These are phyloP conservation scores for Brachypteracias leptosomus DNA, from an alignment of 2,113 vertebrate species.

Conservation along the genomic window DNA sequence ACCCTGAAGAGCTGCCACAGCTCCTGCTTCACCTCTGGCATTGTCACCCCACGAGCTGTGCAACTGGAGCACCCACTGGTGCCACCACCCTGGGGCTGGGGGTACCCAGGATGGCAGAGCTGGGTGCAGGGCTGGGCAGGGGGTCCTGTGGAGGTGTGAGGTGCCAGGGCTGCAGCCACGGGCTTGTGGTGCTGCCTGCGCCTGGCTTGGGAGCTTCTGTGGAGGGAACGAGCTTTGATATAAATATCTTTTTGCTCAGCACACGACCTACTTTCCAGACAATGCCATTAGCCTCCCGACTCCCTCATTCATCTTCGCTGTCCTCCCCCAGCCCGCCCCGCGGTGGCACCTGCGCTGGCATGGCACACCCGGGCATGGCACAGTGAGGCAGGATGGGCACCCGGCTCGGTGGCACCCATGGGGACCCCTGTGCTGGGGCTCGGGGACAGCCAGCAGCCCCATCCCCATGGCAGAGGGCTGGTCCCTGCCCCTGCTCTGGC, in stretches of 20 bases:
- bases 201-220: conserved; percentile 18
- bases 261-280: conserved; percentile 72
- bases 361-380: fast-evolving
- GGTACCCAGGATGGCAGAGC: not conserved
- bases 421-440: not conserved
- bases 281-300: conserved; percentile 57
- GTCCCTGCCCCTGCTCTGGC: not conserved
- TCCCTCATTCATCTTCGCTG: conserved; percentile 48
- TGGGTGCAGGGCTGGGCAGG: not conserved
- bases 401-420: fast-evolving
- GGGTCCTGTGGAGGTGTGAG: not conserved
- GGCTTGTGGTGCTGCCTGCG: conserved; percentile 7
- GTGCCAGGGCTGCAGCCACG: not conserved
- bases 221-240: conserved; percentile 44
- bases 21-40: not conserved
- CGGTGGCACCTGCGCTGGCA: fast-evolving
- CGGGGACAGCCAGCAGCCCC: not conserved
- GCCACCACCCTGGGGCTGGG: not conserved
- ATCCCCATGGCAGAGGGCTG: fast-evolving
- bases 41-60: not conserved
- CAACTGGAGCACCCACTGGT: not conserved
- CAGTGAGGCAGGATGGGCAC: not conserved
- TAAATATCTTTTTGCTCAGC: conserved; percentile 66
- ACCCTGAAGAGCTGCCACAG: fast-evolving
- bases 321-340: not conserved